Evolutionary conservation across 1,140 invertebrate species (phyloP).

Genomic region (Cydia splendana): DNA sequence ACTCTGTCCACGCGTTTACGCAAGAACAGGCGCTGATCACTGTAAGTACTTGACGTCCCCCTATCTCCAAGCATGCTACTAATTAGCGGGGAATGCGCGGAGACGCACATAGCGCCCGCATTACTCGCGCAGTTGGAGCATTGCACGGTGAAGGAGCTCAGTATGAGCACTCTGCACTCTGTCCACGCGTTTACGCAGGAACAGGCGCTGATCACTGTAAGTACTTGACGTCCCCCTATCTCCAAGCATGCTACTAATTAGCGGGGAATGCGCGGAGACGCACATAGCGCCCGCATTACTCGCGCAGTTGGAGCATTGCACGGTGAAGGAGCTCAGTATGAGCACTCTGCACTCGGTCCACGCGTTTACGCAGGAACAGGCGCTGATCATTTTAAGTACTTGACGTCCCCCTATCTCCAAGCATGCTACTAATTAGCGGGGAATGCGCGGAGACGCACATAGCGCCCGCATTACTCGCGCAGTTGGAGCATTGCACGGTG

Average conservation of each 20-base stretch:
- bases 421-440: too few relatives aligned
- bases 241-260: conserved; percentile 76
- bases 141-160: conserved; percentile 88
- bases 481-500: too few relatives aligned
- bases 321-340: conserved; percentile 89
- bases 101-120: conserved; percentile 88
- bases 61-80: conserved; percentile 66
- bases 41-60: conserved; percentile 74
- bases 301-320: conserved; percentile 89
- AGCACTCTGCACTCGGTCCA: conserved; percentile 86
- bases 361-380: conserved; percentile 89
- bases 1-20: conserved; percentile 85
- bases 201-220: conserved; percentile 89
- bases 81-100: conserved; percentile 82
- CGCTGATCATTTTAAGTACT: conserved; percentile 86
- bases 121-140: conserved; percentile 90
- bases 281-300: conserved; percentile 90
- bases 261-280: conserved; percentile 82
- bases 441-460: too few relatives aligned
- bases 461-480: too few relatives aligned
- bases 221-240: conserved; percentile 45
- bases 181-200: conserved; percentile 88
- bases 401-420: too few relatives aligned
- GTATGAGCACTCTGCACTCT: conserved; percentile 86
- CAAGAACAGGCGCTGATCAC: conserved; percentile 91